phyloP scores from a whole-genome alignment of 1,140 invertebrate genomes.

The Papilio polyxenes region DNA sequence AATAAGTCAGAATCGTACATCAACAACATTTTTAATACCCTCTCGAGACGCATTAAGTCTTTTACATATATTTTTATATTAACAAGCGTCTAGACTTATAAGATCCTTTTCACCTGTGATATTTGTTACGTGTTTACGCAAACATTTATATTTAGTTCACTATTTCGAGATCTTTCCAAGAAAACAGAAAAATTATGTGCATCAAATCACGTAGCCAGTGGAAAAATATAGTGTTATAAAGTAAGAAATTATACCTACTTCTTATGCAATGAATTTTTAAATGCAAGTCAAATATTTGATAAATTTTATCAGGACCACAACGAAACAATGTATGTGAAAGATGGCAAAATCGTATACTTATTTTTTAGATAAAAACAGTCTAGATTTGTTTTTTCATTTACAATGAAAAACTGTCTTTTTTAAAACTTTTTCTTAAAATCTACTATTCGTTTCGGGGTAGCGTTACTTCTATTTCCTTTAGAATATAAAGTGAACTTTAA shows the following conservation, averaged over 20 bases:
- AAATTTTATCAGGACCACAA: neutral
- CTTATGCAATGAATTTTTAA: neutral
- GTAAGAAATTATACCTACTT: neutral
- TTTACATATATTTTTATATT: neutral
- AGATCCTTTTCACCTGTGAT: neutral
- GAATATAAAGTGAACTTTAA: neutral
- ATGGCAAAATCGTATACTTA: neutral
- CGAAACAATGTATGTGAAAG: neutral
- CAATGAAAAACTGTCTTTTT: neutral
- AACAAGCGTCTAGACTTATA: neutral
- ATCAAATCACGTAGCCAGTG: neutral
- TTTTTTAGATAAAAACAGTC: neutral
- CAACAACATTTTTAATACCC: conserved; percentile 3
- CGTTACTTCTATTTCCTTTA: neutral
- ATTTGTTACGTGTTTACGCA: neutral
- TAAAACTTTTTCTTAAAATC: neutral
- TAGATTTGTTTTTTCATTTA: neutral
- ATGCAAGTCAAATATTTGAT: too few species aligned
- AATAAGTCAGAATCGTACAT: neutral
- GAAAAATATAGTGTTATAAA: too few species aligned
- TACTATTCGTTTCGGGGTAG: neutral
- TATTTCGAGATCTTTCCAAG: neutral
- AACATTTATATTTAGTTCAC: neutral
- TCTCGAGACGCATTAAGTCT: neutral
- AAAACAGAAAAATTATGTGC: neutral